A percentile compares a stretch with the other conserved stretches of the same genome.
phyloP scores from a whole-genome alignment of 2,888 invertebrate genomes.

The Drosophila mimica region DNA sequence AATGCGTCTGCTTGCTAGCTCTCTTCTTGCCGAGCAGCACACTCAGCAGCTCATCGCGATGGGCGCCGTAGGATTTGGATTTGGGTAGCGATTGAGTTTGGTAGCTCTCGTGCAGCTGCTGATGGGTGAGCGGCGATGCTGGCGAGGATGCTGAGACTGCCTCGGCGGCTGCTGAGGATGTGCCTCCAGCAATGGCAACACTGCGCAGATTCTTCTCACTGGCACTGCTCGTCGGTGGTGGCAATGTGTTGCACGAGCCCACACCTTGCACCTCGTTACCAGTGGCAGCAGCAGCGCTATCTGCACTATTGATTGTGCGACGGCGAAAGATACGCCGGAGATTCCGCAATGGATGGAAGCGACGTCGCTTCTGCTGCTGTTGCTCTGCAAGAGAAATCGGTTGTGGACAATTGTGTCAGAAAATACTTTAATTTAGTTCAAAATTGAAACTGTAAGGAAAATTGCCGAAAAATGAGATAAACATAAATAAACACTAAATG shows the following conservation, averaged over 20 bases:
- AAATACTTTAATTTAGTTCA: constrained; percentile 30
- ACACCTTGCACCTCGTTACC: constrained; percentile 47
- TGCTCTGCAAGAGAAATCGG: constrained; percentile 74
- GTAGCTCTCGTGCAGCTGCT: constrained; percentile 73
- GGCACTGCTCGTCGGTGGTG: constrained; percentile 64
- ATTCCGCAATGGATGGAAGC: constrained; percentile 85
- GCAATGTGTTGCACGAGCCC: constrained; percentile 66
- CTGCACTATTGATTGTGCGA: constrained; percentile 83
- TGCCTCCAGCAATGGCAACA: constrained; percentile 56
- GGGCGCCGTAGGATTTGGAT: constrained; percentile 76
- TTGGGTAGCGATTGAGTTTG: constrained; percentile 82
- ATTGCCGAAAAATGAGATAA: constrained; percentile 8
- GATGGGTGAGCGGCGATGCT: constrained; percentile 80
- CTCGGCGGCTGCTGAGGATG: constrained; percentile 14
- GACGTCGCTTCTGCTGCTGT: constrained; percentile 82
- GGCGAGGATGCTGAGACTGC: constrained; percentile 76
- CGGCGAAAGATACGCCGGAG: constrained; percentile 85
- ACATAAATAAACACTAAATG: constrained; percentile 1
- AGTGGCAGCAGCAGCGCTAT: constrained; percentile 46
- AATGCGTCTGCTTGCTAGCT: constrained; percentile 50
- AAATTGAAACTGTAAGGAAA: constrained; percentile 1
- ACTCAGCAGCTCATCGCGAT: constrained; percentile 74
- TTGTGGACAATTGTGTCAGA: constrained; percentile 8
- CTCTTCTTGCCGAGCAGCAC: constrained; percentile 71
- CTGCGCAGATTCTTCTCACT: constrained; percentile 82